A percentile compares a stretch with the other conserved stretches of the same genome.
Conservation (phyloP, 2,797 vertebrate species). For the Helostoma temminkii region DNA sequence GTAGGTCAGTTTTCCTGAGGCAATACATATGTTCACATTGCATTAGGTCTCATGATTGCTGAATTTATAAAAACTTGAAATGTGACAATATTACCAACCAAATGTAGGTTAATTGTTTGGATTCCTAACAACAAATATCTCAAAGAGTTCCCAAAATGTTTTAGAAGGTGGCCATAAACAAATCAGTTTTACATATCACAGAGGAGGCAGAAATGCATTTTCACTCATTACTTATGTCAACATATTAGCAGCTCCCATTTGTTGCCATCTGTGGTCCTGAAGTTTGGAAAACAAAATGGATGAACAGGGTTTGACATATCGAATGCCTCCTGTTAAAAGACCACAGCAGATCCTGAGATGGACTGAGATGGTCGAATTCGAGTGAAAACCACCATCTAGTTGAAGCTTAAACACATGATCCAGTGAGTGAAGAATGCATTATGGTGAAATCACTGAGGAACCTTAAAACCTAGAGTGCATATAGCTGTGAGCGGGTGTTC, state of each 20-base stretch:
- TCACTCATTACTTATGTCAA: constrained; percentile 52
- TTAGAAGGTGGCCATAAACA: constrained; percentile 49
- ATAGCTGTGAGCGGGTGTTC: constrained; percentile 23
- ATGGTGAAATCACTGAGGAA: constrained; percentile 61
- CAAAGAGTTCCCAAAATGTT: constrained; percentile 30
- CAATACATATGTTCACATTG: not conserved
- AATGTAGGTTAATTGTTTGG: constrained; percentile 22
- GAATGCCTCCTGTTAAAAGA: constrained; percentile 62
- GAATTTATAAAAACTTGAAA: not conserved
- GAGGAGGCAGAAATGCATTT: constrained; percentile 56
- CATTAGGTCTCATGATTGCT: not conserved
- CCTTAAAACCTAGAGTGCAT: constrained; percentile 53
- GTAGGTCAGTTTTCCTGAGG: not conserved
- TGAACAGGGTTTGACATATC: constrained; percentile 58
- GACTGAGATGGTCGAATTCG: constrained; percentile 54
- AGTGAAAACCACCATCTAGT: constrained; percentile 51
- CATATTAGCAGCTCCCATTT: constrained; percentile 63
- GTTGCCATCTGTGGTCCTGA: constrained; percentile 56
- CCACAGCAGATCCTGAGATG: constrained; percentile 50
- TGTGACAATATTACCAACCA: no score
- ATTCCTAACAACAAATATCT: constrained; percentile 7
- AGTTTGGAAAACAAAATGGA: constrained; percentile 55
- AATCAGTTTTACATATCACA: constrained; percentile 63
- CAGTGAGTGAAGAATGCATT: constrained; percentile 58
- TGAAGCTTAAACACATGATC: constrained; percentile 63